Percentiles rank a stretch among this genome's conserved stretches.
These are phyloP conservation scores for Hoplodrina blanda DNA, from an alignment of 2,888 invertebrate genomes.

Conservation along the genomic window DNA sequence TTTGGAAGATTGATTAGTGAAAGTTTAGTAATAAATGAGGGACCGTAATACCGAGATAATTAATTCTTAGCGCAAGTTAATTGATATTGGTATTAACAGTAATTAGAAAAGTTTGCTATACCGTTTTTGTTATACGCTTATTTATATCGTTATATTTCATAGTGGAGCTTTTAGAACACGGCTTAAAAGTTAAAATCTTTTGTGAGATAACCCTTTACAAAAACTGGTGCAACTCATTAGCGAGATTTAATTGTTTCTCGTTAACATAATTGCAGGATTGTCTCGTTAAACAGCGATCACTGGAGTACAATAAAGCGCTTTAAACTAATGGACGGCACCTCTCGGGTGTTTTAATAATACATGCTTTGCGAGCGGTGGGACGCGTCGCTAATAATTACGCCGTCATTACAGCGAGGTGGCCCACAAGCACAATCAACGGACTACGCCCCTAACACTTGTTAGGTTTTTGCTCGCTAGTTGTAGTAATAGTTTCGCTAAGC, in stretches of 20 bases:
- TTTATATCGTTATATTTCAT: slow-evolving; percentile 58
- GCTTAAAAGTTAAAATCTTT: slow-evolving; percentile 48
- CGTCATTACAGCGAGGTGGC: slow-evolving; percentile 62
- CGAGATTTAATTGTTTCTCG: slow-evolving; percentile 54
- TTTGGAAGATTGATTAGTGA: slow-evolving; percentile 87
- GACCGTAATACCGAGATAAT: slow-evolving; percentile 88
- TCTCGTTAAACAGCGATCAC: slow-evolving; percentile 49
- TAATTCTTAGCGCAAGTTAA: slow-evolving; percentile 89
- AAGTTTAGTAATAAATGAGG: slow-evolving; percentile 89
- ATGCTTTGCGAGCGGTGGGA: slow-evolving; percentile 33
- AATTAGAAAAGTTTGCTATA: slow-evolving; percentile 87
- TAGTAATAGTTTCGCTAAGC: slow-evolving; percentile 85
- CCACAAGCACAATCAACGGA: slow-evolving; percentile 55
- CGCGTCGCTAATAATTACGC: slow-evolving; percentile 63
- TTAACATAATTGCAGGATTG: slow-evolving; percentile 50
- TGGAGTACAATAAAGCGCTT: slow-evolving; percentile 55
- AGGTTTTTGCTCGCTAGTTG: slow-evolving; percentile 78
- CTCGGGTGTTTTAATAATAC: slow-evolving; percentile 51
- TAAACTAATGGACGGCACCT: slow-evolving; percentile 50
- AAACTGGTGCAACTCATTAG: slow-evolving; percentile 53
- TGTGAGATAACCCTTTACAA: slow-evolving; percentile 31
- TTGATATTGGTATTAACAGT: slow-evolving; percentile 89
- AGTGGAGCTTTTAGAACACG: slow-evolving; percentile 32
- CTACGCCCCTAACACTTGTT: slow-evolving; percentile 77
- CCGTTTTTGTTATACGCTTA: slow-evolving; percentile 73